Evolutionary conservation across 2,888 invertebrate genomes (phyloP).

Genomic region (Dastarcus helophoroides): DNA sequence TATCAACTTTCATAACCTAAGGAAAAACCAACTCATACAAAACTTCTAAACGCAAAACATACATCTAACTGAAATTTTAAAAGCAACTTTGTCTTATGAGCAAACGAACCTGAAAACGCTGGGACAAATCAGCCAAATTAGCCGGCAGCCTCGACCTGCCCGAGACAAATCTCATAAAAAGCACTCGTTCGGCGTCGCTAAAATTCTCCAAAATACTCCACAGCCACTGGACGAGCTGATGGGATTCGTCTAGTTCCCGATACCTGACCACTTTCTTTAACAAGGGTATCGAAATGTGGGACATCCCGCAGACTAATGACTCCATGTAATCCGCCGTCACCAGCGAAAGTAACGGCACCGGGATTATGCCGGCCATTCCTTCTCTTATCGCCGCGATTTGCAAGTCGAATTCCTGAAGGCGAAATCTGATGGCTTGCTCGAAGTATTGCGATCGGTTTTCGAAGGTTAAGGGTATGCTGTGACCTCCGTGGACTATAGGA

Average conservation of each 20-base stretch:
- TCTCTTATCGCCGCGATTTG: conserved; percentile 49
- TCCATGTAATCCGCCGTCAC: conserved; percentile 49
- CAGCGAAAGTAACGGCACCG: conserved; percentile 49
- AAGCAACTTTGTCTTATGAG: neutral
- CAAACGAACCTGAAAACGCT: conserved; percentile 46
- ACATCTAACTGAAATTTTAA: neutral
- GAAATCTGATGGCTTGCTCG: conserved; percentile 45
- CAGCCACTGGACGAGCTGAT: conserved; percentile 49
- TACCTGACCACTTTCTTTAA: conserved; percentile 52
- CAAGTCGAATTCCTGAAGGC: conserved; percentile 50
- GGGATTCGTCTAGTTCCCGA: conserved; percentile 50
- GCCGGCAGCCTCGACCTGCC: conserved; percentile 52
- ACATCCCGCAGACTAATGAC: conserved; percentile 51
- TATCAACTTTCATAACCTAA: conserved; percentile 45
- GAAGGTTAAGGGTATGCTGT: conserved; percentile 46
- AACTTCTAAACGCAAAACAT: neutral
- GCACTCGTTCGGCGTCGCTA: conserved; percentile 48
- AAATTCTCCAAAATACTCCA: conserved; percentile 52
- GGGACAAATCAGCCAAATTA: conserved; percentile 52
- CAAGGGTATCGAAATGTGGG: conserved; percentile 46
- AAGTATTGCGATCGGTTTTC: conserved; percentile 48
- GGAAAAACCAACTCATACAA: neutral
- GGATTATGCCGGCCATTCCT: conserved; percentile 53
- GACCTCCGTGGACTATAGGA: conserved; percentile 50
- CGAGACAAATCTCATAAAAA: conserved; percentile 55